Evolutionary conservation across 2,888 invertebrate genomes (phyloP), one percentile per base, ranked within the genome.

Genomic region (Zaprionus lineosus): DNA sequence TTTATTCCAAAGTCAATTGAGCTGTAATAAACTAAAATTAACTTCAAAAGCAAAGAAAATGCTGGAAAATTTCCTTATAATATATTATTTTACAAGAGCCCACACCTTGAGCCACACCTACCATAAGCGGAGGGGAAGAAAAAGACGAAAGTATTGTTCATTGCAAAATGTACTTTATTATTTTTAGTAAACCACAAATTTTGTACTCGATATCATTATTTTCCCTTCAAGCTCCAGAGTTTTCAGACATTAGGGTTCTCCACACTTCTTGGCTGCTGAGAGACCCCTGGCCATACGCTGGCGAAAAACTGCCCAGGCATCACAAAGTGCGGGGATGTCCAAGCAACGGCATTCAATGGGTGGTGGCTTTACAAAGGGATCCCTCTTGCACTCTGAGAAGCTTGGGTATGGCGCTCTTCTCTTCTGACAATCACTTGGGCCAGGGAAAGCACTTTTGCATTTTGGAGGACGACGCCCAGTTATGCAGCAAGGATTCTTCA

Each of bases 361-460:
- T 0, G 74, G 66, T 0, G 3, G 0, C 0, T 7, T 6, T 0
- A 19, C 1, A 0, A 34, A 2, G 0, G 53, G 18, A 0, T 75
- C 81, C 21, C 31, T 65, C 2, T 53, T 9, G 47, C 81, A 82
- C 24, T 85, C 81, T 0, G 81, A 85, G 29, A 67, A 82, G 26
- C 86, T 79, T 0, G 81, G 81, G 43, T 82, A 82, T 0, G 84
- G 81, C 0, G 86, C 24, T 4, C 7, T 41, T 0, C 46, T 44
- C 33, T 79, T 82, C 6, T 24, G 37, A 33, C 81, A 82, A 1
- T 43, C 19, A 0, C 31, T 15, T 3, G 15, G 34, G 3, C 5
- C 8, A 0, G 26, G 39, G 7, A 57, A 67, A 0, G 37, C 50
- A 0, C 26, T 12, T 2, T 11, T 15, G 51, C 79, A 79, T 5